These are phyloP conservation scores for Petrocephalus zakoni DNA, from an alignment of 2,113 vertebrate species.

Conservation along the genomic window DNA sequence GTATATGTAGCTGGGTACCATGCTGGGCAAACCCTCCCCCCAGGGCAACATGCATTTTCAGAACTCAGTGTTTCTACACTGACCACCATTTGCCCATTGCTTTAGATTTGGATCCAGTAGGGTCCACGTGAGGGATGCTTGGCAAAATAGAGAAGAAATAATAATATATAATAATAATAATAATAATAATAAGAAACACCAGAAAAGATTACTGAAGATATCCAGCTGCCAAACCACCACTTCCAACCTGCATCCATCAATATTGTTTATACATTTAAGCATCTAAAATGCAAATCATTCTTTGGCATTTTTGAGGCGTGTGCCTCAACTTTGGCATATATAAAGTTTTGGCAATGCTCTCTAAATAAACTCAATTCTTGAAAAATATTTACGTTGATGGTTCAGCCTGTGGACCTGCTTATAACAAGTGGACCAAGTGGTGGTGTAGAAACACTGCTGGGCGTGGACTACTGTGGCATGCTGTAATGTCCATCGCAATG, in stretches of 20 bases:
- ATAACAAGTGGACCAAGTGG: not conserved
- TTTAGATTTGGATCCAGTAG: not conserved
- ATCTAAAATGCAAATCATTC: not conserved
- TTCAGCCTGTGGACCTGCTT: not conserved
- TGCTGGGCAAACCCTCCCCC: not conserved
- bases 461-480: constrained; percentile 65
- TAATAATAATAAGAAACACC: not conserved
- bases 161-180: too few species aligned
- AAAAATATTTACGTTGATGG: not conserved
- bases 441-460: constrained; percentile 20
- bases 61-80: constrained; percentile 23
- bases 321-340: not conserved
- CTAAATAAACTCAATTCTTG: not conserved
- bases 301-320: not conserved
- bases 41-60: constrained; percentile 15
- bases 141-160: not conserved
- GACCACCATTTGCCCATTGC: not conserved
- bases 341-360: not conserved
- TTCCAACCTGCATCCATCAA: not conserved
- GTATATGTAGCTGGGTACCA: not conserved
- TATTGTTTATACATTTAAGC: not conserved
- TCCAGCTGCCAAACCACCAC: not conserved
- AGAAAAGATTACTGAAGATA: not conserved
- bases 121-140: too few species aligned
- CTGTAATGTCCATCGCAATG: constrained; percentile 62